Conservation (phyloP, 2,888 invertebrate genomes). For the Hirtodrosophila trivittata region DNA sequence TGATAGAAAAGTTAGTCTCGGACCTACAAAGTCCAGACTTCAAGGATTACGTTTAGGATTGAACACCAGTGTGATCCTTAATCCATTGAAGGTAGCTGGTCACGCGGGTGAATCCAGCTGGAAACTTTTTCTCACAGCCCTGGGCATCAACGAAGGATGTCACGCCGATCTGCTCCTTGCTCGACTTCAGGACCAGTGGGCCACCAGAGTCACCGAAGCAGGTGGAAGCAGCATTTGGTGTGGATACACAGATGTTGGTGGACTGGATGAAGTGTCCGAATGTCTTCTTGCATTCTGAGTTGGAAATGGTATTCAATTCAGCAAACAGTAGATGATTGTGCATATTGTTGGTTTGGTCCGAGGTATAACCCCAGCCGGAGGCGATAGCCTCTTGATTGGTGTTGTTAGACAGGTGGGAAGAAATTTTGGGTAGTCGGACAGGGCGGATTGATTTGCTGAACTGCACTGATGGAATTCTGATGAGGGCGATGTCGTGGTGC, state of each 20-base stretch:
- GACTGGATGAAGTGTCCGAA: slow-evolving; percentile 48
- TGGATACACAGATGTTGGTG: slow-evolving; percentile 66
- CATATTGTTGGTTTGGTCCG: slow-evolving; percentile 56
- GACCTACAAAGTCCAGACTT: no score
- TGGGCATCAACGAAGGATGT: slow-evolving; percentile 70
- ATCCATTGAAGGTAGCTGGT: slow-evolving; percentile 75
- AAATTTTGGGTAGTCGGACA: slow-evolving; percentile 56
- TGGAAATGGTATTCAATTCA: slow-evolving; percentile 61
- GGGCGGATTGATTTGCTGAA: slow-evolving; percentile 55
- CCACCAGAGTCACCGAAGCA: slow-evolving; percentile 78
- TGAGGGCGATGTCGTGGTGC: slow-evolving; percentile 71
- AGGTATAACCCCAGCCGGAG: slow-evolving; percentile 80
- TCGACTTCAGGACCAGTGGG: slow-evolving; percentile 53
- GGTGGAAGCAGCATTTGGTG: slow-evolving; percentile 55
- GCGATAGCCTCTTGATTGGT: slow-evolving; percentile 59
- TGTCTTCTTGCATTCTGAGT: slow-evolving; percentile 52
- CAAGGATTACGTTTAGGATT: slow-evolving; percentile 31
- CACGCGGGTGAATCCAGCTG: slow-evolving; percentile 74
- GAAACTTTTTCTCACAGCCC: slow-evolving; percentile 68
- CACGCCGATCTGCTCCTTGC: slow-evolving; percentile 63
- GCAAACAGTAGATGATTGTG: slow-evolving; percentile 59
- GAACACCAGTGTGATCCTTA: slow-evolving; percentile 52
- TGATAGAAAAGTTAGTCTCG: no score
- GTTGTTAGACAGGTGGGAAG: slow-evolving; percentile 57
- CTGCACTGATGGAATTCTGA: slow-evolving; percentile 56